Evolutionary conservation across 2,113 vertebrate genomes (phyloP), one percentile per base, ranked within the genome.

Genomic region (Nycticorax nycticorax): DNA sequence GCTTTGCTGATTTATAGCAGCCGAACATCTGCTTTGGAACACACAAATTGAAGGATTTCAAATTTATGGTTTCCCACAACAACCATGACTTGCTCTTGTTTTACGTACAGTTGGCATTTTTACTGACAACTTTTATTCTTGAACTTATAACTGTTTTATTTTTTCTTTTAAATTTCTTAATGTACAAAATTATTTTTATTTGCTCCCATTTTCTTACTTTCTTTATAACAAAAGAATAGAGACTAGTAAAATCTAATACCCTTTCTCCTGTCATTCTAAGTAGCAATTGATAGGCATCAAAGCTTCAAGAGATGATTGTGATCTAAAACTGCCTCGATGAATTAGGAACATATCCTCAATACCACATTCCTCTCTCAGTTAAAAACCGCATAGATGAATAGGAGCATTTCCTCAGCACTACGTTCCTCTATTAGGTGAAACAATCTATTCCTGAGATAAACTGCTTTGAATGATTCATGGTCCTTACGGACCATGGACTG

Each of bases 11-110:
- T 96, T 94, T 93, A 81, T 93, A 87, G 56, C 57, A 67, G 26
- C 33, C 81, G 64, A 94, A 87, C 69, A 92, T 67, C 91, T 96
- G 92, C 67, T 88, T 93, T 92, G 79, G 48, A 93, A 60, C 39
- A 69, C 57, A 87, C 43, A 77, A 63, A 94, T 20, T 43, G 59
- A 96, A 90, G 57, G 52, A 88, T 82, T 93, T 76, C 27, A 93
- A 82, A 85, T 86, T 85, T 88, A 80, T 37, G 17, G 39, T 81
- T 93, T 92, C 76, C 85, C 47, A 55, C 43, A 95, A 75, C 52
- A 88, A 28, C 56, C 26, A 30, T 80, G 84, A 45, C 37, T 91
- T 86, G n/a, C 71, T 27, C 43, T 27, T 12, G 2, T 48, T 96
- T 81, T 73, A 76, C 17, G 37, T 45, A 77, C 20, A 75, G 10